phyloP scores from a whole-genome alignment of 2,888 invertebrate genomes.

The Drosophila atroscutellata region DNA sequence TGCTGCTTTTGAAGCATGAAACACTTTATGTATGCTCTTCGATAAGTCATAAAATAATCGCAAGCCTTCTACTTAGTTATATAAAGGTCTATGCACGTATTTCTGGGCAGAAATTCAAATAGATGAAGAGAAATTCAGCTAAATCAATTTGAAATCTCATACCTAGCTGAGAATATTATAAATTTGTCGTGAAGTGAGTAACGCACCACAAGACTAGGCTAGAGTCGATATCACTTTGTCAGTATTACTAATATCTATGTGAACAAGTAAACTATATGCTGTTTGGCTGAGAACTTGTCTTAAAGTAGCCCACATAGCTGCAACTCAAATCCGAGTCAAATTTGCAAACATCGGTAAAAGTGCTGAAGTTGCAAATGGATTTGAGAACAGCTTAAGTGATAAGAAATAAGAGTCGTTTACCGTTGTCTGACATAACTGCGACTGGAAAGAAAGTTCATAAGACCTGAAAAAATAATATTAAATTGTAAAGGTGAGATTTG shows the following conservation, averaged over 20 bases:
- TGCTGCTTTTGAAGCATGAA: conserved; percentile 10
- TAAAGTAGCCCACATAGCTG: conserved; percentile 32
- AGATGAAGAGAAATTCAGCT: background rate
- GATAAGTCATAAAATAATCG: conserved; percentile 32
- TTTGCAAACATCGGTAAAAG: conserved; percentile 32
- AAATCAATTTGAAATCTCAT: background rate
- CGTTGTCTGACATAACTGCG: background rate
- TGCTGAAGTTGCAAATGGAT: conserved; percentile 55
- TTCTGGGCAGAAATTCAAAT: background rate
- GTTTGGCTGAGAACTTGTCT: background rate
- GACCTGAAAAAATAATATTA: background rate
- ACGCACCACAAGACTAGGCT: background rate
- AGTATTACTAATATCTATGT: background rate
- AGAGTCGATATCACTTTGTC: background rate
- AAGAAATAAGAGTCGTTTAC: background rate
- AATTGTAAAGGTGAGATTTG: background rate
- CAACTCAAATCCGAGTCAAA: conserved; percentile 27
- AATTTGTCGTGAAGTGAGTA: no score
- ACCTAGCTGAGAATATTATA: background rate
- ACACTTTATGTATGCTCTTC: conserved; percentile 27
- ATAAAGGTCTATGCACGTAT: background rate
- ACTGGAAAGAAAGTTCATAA: background rate
- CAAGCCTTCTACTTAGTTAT: background rate
- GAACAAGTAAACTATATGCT: background rate
- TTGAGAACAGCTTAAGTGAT: conserved; percentile 35